Evolutionary conservation across 2,888 invertebrate species (phyloP), one percentile per base, ranked within the genome.

Genomic region (Tipula confusa): DNA sequence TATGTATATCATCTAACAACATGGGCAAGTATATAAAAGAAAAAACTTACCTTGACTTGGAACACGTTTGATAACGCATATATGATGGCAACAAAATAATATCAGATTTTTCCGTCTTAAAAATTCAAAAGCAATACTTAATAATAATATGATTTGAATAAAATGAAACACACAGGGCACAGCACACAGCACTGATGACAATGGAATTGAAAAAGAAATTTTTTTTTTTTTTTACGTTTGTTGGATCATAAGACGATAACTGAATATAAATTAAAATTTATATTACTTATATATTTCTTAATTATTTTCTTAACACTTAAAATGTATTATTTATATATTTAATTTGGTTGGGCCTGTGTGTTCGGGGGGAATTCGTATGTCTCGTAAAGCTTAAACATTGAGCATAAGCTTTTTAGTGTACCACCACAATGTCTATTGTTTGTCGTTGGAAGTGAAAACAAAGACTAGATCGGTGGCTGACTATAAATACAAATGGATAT

Each of bases 181-280:
- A n/a, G n/a, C n/a, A n/a, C n/a, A n/a, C n/a, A 9, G 24, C 9
- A 24, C 18, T 64, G 64, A 64, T 64, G 64, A 64, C 64, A 64
- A 64, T 64, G 64, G 64, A 43, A 24, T 18, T 64, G 64, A 64
- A 64, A 64, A 64, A 64, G 64, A 64, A 64, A 64, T 64, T 64
- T 18, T 1, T 24, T 64, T 18, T 1, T 24, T n/a, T 36, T 43
- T 43, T 43, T 43, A 43, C 43, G 13, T 43, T 64, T 64, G 64
- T 64, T 64, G 64, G 64, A 64, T 64, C 64, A 64, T 24, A 64
- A 64, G 64, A 64, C 64, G 64, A 64, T 64, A 64, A 64, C 64
- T 64, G 64, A 64, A 64, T 64, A 64, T 64, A 64, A 64, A 64
- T 64, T 64, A 64, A 24, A 64, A 64, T 64, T 64, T 64, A 64